These are phyloP conservation scores for Rhopalosiphum maidis DNA, from an alignment of 1,140 invertebrate species.

Conservation along the genomic window DNA sequence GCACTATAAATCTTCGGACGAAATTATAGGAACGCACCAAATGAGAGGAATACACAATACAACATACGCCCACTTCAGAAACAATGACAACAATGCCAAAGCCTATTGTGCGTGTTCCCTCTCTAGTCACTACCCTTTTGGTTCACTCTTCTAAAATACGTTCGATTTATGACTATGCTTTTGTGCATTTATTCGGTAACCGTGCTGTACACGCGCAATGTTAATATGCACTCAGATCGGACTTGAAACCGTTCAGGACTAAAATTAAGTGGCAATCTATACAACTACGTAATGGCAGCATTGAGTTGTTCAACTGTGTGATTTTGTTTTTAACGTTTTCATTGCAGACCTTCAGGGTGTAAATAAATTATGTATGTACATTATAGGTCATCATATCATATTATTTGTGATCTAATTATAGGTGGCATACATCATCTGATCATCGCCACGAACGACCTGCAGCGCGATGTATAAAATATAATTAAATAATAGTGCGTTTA, in stretches of 20 bases:
- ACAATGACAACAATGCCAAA: slow-evolving; percentile 57
- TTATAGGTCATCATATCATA: background rate
- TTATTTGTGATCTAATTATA: background rate
- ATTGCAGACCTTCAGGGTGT: background rate
- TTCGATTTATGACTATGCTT: slow-evolving; percentile 47
- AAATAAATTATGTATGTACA: background rate
- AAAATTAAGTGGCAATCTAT: slow-evolving; percentile 27
- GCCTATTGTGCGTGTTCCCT: slow-evolving; percentile 38
- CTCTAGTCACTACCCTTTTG: slow-evolving; percentile 33
- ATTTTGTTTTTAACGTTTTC: background rate
- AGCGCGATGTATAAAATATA: background rate
- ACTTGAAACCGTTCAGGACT: background rate
- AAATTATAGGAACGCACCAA: slow-evolving; percentile 50
- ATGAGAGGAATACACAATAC: slow-evolving; percentile 52
- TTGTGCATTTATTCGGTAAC: slow-evolving; percentile 40
- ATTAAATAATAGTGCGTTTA: background rate
- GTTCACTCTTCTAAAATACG: slow-evolving; percentile 46
- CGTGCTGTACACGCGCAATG: background rate
- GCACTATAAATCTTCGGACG: slow-evolving; percentile 53
- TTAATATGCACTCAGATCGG: slow-evolving; percentile 5
- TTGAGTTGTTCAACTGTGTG: background rate
- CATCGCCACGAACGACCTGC: background rate
- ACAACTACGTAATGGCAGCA: background rate
- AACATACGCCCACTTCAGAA: slow-evolving; percentile 57
- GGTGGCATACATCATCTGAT: background rate